Conservation (phyloP, 35 echinoderm and acorn worm genomes). For the Eucidaris tribuloides region DNA sequence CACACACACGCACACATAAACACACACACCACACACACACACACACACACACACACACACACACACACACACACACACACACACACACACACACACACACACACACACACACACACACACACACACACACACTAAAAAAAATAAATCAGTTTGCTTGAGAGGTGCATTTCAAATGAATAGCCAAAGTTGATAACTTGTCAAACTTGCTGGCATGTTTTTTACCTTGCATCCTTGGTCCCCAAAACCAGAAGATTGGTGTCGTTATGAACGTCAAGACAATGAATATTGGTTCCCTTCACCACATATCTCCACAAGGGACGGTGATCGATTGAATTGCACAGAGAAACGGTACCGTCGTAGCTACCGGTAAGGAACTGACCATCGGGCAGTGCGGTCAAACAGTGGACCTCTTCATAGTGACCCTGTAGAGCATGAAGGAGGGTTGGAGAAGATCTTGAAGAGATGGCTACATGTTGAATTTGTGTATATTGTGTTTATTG, state of each 20-base stretch:
- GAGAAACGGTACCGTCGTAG: slow-evolving; percentile 74
- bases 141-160: background rate
- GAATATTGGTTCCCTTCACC: slow-evolving; percentile 77
- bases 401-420: slow-evolving; percentile 86
- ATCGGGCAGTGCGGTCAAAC: slow-evolving; percentile 16
- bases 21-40: background rate
- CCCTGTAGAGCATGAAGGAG: slow-evolving; percentile 59
- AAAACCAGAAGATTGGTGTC: slow-evolving; percentile 46
- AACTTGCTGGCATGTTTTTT: background rate
- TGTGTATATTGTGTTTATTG: background rate
- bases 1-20: too few species aligned
- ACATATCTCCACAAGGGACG: slow-evolving; percentile 74
- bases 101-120: background rate
- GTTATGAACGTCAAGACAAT: slow-evolving; percentile 67
- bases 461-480: background rate
- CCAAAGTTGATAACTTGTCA: background rate
- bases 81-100: background rate
- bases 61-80: background rate
- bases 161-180: background rate
- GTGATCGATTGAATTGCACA: slow-evolving; percentile 53
- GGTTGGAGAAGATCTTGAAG: background rate
- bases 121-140: background rate
- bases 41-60: background rate
- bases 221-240: slow-evolving; percentile 78
- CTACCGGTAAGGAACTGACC: slow-evolving; percentile 72